Evolutionary conservation across 2,113 vertebrate species (phyloP).

Genomic region (Cyprinodon tularosa): DNA sequence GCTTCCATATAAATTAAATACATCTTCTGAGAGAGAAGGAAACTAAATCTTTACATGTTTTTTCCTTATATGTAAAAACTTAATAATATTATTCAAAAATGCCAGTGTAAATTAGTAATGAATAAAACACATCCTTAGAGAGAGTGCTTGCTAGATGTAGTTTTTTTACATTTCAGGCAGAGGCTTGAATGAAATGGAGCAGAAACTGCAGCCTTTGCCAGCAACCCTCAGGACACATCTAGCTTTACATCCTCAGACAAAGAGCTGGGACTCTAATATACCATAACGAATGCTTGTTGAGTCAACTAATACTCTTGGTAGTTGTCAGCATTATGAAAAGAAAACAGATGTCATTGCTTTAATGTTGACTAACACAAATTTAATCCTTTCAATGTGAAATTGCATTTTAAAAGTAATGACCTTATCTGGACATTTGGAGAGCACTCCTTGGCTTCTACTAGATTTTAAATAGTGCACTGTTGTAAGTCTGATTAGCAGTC

Average conservation of each 20-base stretch:
- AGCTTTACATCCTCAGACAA: slow-evolving; percentile 47
- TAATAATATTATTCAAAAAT: not conserved
- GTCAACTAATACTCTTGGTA: slow-evolving; percentile 40
- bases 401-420: slow-evolving; percentile 22
- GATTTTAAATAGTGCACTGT: too few species aligned
- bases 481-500: too few species aligned
- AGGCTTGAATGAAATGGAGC: slow-evolving; percentile 63
- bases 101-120: slow-evolving; percentile 17
- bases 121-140: slow-evolving; percentile 23
- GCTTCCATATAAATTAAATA: not conserved
- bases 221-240: slow-evolving; percentile 40
- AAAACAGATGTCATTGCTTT: slow-evolving; percentile 1
- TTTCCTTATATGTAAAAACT: too few species aligned
- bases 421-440: not conserved
- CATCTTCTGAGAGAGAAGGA: not conserved
- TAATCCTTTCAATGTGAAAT: slow-evolving; percentile 33
- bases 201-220: slow-evolving; percentile 54
- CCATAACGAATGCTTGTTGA: slow-evolving; percentile 47
- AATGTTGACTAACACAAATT: slow-evolving; percentile 15
- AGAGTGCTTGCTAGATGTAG: slow-evolving; percentile 21
- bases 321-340: slow-evolving; percentile 28
- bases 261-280: slow-evolving; percentile 36
- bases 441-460: too few species aligned
- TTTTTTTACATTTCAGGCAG: slow-evolving; percentile 38
- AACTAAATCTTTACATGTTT: not conserved